These are phyloP conservation scores for Drosophila limbata DNA, from an alignment of 2,888 invertebrate species.

Conservation along the genomic window DNA sequence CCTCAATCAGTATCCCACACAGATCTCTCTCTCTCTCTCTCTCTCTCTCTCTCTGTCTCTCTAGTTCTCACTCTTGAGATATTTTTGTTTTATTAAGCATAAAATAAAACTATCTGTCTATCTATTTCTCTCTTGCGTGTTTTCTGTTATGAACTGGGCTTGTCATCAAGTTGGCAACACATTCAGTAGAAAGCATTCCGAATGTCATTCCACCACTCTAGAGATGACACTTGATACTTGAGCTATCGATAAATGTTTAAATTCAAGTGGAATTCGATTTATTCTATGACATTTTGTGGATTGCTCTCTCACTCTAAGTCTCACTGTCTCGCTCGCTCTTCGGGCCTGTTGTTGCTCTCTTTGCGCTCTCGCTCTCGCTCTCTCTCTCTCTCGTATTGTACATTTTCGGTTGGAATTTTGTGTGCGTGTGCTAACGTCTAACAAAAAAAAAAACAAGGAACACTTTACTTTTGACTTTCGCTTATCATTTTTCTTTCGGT, in stretches of 20 bases:
- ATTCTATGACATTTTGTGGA: constrained; percentile 16
- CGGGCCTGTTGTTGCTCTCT: constrained; percentile 49
- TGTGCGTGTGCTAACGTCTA: constrained; percentile 85
- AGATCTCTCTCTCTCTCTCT: constrained; percentile 5
- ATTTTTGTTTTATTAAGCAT: neutral
- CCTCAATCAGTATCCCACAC: neutral
- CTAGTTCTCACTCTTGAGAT: neutral
- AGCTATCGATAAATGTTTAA: constrained; percentile 13
- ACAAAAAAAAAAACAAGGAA: constrained; percentile 43
- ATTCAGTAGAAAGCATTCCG: constrained; percentile 32
- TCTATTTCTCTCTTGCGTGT: constrained; percentile 53
- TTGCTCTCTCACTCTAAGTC: constrained; percentile 28
- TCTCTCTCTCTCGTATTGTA: constrained; percentile 66
- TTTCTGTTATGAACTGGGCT: constrained; percentile 80
- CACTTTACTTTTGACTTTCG: constrained; percentile 45
- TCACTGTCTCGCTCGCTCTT: constrained; percentile 31
- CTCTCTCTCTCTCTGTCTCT: neutral
- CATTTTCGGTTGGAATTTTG: constrained; percentile 80
- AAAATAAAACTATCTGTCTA: constrained; percentile 8
- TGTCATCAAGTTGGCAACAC: constrained; percentile 60
- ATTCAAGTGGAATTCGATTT: neutral
- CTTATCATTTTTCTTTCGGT: constrained; percentile 62
- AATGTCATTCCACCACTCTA: neutral
- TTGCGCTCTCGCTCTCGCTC: constrained; percentile 32
- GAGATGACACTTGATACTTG: neutral